phyloP scores from a whole-genome alignment of 2,113 vertebrate genomes.

The Rhabdomys dilectus region DNA sequence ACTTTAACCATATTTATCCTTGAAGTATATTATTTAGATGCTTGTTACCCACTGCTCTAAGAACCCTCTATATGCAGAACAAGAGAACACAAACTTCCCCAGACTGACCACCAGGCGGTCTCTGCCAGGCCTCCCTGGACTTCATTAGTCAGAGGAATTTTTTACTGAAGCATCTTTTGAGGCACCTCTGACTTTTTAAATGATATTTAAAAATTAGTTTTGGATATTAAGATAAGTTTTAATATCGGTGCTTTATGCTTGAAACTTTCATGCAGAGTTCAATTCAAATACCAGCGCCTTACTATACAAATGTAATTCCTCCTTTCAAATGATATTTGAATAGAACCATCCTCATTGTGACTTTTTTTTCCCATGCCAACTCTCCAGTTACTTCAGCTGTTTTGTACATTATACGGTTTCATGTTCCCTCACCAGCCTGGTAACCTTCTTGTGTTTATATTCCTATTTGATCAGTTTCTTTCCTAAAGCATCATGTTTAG shows the following conservation, averaged over 20 bases:
- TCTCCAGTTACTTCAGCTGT: background rate
- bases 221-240: background rate
- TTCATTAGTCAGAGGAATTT: background rate
- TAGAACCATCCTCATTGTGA: background rate
- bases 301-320: background rate
- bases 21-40: background rate
- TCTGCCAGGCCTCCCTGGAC: background rate
- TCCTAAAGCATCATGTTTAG: background rate
- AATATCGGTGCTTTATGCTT: background rate
- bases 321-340: constrained; percentile 16
- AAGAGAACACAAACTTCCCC: background rate
- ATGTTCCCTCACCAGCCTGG: background rate
- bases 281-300: background rate
- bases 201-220: background rate
- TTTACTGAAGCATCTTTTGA: background rate
- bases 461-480: constrained; percentile 33
- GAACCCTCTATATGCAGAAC: background rate
- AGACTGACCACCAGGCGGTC: background rate
- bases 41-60: background rate
- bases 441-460: constrained; percentile 23
- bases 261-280: background rate
- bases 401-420: background rate
- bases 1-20: background rate
- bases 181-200: background rate
- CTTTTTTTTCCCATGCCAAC: background rate